Evolutionary conservation across 2,113 vertebrate species (phyloP).

Genomic region (Phylloscopus whistleri): DNA sequence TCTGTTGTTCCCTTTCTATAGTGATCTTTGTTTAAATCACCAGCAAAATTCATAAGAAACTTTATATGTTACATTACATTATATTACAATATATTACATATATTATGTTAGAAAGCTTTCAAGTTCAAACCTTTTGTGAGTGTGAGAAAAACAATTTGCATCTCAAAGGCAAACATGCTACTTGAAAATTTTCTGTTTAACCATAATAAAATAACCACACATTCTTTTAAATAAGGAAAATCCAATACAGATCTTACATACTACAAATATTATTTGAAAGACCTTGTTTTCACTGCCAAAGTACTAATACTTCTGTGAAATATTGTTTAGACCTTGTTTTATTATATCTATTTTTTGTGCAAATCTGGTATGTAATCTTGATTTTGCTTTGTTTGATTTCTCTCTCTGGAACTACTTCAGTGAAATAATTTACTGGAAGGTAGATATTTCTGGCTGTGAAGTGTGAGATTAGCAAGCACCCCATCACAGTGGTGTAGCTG

Average conservation of each 20-base stretch:
- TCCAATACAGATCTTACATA: background rate
- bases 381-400: background rate
- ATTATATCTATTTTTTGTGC: background rate
- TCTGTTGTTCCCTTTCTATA: background rate
- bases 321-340: background rate
- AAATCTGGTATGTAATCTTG: background rate
- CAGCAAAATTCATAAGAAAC: background rate
- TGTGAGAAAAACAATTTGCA: background rate
- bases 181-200: background rate
- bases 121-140: background rate
- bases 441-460: background rate
- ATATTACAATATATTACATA: background rate
- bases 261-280: background rate
- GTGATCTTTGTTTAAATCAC: background rate
- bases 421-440: background rate
- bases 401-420: background rate
- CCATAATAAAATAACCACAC: background rate
- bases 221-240: background rate
- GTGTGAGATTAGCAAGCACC: background rate
- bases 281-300: background rate
- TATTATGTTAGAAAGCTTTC: background rate
- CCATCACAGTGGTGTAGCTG: background rate
- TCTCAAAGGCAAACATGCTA: background rate
- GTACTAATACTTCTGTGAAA: background rate
- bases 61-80: too few relatives aligned